These are phyloP conservation scores for Xiphydria camelus DNA, from an alignment of 2,888 invertebrate species.

Conservation along the genomic window DNA sequence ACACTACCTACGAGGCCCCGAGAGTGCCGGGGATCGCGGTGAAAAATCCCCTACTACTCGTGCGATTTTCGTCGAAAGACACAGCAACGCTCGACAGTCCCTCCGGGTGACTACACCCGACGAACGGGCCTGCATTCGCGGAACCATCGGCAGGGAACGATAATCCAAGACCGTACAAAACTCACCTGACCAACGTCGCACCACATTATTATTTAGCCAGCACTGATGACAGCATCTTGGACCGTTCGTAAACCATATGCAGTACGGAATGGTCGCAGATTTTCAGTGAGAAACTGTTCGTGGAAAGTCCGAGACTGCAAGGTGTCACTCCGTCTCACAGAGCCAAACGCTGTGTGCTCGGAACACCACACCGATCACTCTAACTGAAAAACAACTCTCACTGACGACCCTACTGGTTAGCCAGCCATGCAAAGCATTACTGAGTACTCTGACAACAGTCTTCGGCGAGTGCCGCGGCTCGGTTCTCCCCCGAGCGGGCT, in stretches of 20 bases:
- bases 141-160: not conserved
- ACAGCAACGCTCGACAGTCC: not conserved
- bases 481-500: conserved; percentile 51
- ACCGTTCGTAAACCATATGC: conserved; percentile 49
- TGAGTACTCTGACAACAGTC: conserved; percentile 55
- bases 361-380: conserved; percentile 46
- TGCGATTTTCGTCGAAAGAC: conserved; percentile 1
- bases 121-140: not conserved
- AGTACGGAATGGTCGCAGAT: conserved; percentile 21
- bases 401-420: conserved; percentile 43
- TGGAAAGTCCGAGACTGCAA: conserved; percentile 12
- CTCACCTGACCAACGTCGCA: conserved; percentile 58
- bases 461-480: conserved; percentile 44
- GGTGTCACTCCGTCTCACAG: conserved; percentile 19
- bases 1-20: too few species aligned
- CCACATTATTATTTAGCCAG: conserved; percentile 57
- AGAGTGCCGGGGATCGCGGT: not conserved
- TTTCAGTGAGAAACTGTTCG: conserved; percentile 19
- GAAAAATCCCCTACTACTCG: too few species aligned
- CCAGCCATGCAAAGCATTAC: conserved; percentile 57
- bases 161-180: conserved; percentile 21
- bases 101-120: not conserved
- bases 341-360: conserved; percentile 18
- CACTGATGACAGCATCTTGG: conserved; percentile 56
- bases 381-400: conserved; percentile 42